Evolutionary conservation across 1,140 invertebrate genomes (phyloP).

Genomic region (Neelides sp.): DNA sequence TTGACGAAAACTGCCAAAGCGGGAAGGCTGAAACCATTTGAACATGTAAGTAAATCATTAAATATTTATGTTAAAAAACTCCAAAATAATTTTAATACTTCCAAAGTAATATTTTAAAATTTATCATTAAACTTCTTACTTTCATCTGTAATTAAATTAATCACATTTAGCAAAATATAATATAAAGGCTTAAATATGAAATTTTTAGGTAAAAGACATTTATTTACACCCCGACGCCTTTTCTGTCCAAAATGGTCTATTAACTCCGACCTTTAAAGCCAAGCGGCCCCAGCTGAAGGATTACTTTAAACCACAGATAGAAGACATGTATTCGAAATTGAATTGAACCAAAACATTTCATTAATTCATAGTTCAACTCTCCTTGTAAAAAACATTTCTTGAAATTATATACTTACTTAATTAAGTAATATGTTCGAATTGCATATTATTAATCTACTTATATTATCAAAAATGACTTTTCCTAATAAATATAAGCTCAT

Average conservation of each 20-base stretch:
- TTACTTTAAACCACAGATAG: slow-evolving; percentile 78
- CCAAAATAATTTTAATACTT: too few relatives aligned
- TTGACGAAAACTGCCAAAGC: slow-evolving; percentile 76
- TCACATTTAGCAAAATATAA: not conserved
- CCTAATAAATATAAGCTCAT: too few relatives aligned
- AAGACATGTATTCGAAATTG: slow-evolving; percentile 68
- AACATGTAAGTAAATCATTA: slow-evolving; percentile 58
- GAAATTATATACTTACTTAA: too few relatives aligned
- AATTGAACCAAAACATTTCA: too few relatives aligned
- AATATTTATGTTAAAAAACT: not conserved
- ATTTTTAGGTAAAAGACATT: slow-evolving; percentile 79
- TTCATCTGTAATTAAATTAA: not conserved
- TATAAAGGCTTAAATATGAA: slow-evolving; percentile 3
- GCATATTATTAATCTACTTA: too few relatives aligned
- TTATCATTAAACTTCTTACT: too few relatives aligned
- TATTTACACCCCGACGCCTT: slow-evolving; percentile 87
- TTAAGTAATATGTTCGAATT: too few relatives aligned
- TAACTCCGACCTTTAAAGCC: slow-evolving; percentile 92
- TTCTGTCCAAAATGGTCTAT: slow-evolving; percentile 87
- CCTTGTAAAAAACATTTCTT: too few relatives aligned
- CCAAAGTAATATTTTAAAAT: too few relatives aligned
- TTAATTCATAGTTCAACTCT: too few relatives aligned
- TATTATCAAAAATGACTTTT: too few relatives aligned
- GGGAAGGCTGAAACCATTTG: slow-evolving; percentile 84
- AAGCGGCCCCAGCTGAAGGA: slow-evolving; percentile 79